These are phyloP conservation scores for Syngnathus acus DNA, from an alignment of 2,797 vertebrate species.

Conservation along the genomic window DNA sequence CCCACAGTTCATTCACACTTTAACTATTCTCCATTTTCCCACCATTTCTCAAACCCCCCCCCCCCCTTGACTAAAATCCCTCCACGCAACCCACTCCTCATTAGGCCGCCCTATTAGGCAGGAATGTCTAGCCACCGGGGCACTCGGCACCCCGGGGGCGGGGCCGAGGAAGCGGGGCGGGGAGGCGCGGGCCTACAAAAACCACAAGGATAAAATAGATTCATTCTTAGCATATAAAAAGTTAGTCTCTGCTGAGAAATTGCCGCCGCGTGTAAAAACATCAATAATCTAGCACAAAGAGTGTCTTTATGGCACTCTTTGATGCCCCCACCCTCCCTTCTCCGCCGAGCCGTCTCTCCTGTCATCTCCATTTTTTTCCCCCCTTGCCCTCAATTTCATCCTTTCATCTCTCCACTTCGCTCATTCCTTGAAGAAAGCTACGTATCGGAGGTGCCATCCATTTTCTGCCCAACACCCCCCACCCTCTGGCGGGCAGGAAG, in stretches of 20 bases:
- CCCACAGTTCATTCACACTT: conserved; percentile 46
- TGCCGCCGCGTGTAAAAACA: conserved; percentile 66
- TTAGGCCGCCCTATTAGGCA: conserved; percentile 72
- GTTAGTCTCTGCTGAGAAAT: conserved; percentile 61
- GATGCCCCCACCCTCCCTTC: conserved; percentile 40
- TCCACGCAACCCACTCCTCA: conserved; percentile 69
- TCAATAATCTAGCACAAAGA: conserved; percentile 68
- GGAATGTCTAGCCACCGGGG: conserved; percentile 73
- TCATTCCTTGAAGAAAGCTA: conserved; percentile 51
- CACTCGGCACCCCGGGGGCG: conserved; percentile 50
- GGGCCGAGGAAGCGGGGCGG: conserved; percentile 29
- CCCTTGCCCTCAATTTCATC: conserved; percentile 54
- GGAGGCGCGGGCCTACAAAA: conserved; percentile 35
- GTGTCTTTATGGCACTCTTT: conserved; percentile 63
- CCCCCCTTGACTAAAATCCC: conserved; percentile 40
- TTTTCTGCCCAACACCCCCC: conserved; percentile 43
- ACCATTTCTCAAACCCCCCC: conserved; percentile 63
- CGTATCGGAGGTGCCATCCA: conserved; percentile 66
- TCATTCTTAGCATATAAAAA: conserved; percentile 66
- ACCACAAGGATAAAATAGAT: conserved; percentile 68
- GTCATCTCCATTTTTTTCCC: conserved; percentile 65
- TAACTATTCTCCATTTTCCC: conserved; percentile 60
- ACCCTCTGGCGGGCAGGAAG: conserved; percentile 67
- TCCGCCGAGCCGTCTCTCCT: conserved; percentile 62
- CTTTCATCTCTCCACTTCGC: conserved; percentile 54